Percentiles rank a stretch among this genome's conserved stretches.
Conservation (phyloP, 2,113 vertebrate genomes). For the Struthio camelus region DNA sequence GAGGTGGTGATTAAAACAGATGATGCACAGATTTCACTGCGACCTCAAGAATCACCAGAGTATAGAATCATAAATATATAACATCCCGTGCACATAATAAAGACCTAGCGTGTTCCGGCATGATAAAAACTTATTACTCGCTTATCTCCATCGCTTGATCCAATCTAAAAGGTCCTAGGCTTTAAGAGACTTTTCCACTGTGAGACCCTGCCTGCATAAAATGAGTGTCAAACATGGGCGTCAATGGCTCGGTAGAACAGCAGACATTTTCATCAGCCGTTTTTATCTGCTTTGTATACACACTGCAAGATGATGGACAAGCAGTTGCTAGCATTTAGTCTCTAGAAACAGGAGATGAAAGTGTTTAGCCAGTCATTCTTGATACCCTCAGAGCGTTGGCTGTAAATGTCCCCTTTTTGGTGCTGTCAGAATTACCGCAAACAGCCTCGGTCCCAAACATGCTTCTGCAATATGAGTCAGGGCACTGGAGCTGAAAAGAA, state of each 20-base stretch:
- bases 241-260: not conserved
- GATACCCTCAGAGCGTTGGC: not conserved
- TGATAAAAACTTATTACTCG: not conserved
- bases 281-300: not conserved
- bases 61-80: not conserved
- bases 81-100: accelerated
- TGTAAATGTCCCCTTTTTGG: too few relatives aligned
- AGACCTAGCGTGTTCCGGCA: not conserved
- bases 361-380: not conserved
- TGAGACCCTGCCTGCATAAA: not conserved
- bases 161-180: not conserved
- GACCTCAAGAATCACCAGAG: accelerated
- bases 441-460: not conserved
- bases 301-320: not conserved
- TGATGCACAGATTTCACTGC: not conserved
- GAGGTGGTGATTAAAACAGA: not conserved
- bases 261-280: not conserved
- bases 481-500: not conserved
- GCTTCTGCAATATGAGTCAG: not conserved
- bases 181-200: not conserved
- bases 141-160: not conserved
- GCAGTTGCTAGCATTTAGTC: not conserved
- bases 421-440: not conserved
- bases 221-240: not conserved
- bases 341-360: not conserved